Evolutionary conservation across 1,140 invertebrate species (phyloP).

Genomic region (Calliphora vicina): DNA sequence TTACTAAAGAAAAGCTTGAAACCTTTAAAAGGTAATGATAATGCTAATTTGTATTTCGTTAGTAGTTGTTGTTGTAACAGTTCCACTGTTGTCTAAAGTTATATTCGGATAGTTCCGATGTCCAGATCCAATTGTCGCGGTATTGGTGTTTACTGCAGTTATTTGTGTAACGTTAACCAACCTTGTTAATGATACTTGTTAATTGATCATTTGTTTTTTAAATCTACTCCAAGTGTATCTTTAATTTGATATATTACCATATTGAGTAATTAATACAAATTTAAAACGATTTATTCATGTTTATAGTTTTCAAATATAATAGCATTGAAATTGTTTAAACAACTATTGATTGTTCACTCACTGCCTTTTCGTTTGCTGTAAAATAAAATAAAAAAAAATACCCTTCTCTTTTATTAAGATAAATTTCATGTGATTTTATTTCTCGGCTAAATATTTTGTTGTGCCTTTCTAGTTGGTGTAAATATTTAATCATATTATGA

Average conservation of each 20-base stretch:
- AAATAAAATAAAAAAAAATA: background rate
- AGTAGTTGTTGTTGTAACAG: no score
- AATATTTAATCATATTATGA: background rate
- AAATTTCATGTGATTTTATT: background rate
- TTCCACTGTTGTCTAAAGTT: no score
- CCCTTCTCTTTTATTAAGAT: constrained; percentile 6
- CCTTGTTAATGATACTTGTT: no score
- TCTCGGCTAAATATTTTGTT: background rate
- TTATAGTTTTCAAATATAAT: background rate
- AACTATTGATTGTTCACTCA: background rate
- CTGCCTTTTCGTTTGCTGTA: background rate
- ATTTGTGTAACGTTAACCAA: no score
- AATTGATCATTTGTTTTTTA: background rate
- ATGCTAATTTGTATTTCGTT: no score
- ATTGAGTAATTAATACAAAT: background rate
- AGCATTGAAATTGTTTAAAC: background rate
- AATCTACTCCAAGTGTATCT: background rate
- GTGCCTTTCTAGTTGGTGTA: background rate
- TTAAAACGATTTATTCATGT: background rate
- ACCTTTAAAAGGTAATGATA: no score
- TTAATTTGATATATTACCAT: background rate
- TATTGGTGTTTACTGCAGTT: no score
- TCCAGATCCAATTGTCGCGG: no score
- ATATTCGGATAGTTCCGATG: no score
- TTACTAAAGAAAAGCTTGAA: no score